phyloP scores from a whole-genome alignment of 2,113 vertebrate species.

The Odocoileus hemionus region DNA sequence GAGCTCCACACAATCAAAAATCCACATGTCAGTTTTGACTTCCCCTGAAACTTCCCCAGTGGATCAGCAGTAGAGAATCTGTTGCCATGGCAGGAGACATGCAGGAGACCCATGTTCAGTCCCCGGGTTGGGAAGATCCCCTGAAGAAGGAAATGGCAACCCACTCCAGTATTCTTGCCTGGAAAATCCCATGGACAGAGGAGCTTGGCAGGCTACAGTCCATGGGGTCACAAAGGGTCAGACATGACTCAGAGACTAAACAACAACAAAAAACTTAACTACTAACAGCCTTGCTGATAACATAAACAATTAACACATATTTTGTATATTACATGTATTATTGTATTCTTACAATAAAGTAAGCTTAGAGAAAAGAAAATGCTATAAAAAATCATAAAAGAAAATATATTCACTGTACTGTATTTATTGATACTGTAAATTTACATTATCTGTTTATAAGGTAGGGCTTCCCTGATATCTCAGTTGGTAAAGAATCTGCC shows the following conservation, averaged over 20 bases:
- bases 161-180: not conserved
- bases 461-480: not conserved
- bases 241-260: not conserved
- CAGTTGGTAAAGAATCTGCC: not conserved
- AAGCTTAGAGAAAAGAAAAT: not conserved
- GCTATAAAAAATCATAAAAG: not conserved
- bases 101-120: not conserved
- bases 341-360: not conserved
- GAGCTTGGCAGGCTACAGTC: not conserved
- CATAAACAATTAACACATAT: not conserved
- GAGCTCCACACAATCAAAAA: not conserved
- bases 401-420: not conserved
- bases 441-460: not conserved
- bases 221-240: not conserved
- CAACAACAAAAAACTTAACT: not conserved
- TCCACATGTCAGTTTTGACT: not conserved
- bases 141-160: not conserved
- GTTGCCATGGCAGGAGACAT: not conserved
- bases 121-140: not conserved
- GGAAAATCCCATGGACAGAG: not conserved
- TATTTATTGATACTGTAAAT: not conserved
- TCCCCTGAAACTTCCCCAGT: not conserved
- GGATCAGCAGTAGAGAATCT: not conserved
- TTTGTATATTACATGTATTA: not conserved
- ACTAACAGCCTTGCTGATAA: not conserved